A percentile compares a stretch with the other conserved stretches of the same genome.
phyloP scores from a whole-genome alignment of 2,888 invertebrate genomes.

The Copidosoma aretas region DNA sequence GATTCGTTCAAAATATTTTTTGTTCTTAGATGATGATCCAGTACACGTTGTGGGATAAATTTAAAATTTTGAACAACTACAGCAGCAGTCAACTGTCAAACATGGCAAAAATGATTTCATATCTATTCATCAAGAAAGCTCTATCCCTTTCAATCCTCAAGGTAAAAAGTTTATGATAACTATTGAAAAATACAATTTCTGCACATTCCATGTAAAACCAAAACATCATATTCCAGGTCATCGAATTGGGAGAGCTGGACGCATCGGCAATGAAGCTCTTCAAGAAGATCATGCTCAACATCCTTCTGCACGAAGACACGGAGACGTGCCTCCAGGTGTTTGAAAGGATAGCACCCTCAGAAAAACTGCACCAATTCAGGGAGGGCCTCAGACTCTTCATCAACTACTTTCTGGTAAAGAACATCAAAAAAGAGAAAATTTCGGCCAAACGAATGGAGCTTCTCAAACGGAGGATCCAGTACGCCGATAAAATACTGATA shows the following conservation, averaged over 20 bases:
- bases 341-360: slow-evolving; percentile 73
- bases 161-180: slow-evolving; percentile 63
- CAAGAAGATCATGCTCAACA: slow-evolving; percentile 76
- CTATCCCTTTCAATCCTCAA: slow-evolving; percentile 85
- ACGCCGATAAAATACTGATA: slow-evolving; percentile 73
- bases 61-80: slow-evolving; percentile 77
- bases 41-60: slow-evolving; percentile 89
- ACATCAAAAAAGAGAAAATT: slow-evolving; percentile 63
- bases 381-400: slow-evolving; percentile 86
- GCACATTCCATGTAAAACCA: no score
- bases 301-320: slow-evolving; percentile 74
- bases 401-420: slow-evolving; percentile 81
- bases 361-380: slow-evolving; percentile 79
- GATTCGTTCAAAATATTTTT: slow-evolving; percentile 5
- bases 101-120: slow-evolving; percentile 78
- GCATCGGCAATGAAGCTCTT: slow-evolving; percentile 80
- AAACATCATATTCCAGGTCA: slow-evolving; percentile 68
- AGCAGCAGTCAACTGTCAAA: slow-evolving; percentile 73
- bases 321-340: slow-evolving; percentile 72
- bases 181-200: slow-evolving; percentile 7
- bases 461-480: slow-evolving; percentile 68
- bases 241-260: slow-evolving; percentile 86
- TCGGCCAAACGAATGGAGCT: slow-evolving; percentile 63
- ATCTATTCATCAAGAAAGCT: slow-evolving; percentile 80
- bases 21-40: slow-evolving; percentile 79